Evolutionary conservation across 1,140 invertebrate species (phyloP), one percentile per base, ranked within the genome.

Genomic region (Cecropterus lyciades): DNA sequence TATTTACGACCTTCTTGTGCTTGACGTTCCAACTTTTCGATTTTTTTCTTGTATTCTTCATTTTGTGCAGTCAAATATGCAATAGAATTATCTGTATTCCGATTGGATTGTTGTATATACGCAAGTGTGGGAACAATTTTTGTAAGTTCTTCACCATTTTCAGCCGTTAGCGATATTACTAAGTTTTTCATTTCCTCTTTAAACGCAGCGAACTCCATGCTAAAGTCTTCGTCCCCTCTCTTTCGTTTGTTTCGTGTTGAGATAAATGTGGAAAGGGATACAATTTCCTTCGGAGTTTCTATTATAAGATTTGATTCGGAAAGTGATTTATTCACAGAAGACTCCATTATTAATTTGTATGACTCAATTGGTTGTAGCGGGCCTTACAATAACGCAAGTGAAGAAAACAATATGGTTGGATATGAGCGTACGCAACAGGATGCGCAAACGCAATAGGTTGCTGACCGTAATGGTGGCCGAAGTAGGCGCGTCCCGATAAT

Each of bases 31-130:
- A 69, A 15, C 49, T 40, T 17, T 48, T 56, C 42, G n/a, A 69
- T 64, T 33, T 57, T 69, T 15, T 56, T 63, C n/a, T 14, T 62
- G 11, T 53, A 49, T 17, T 68, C 57, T 53, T 60, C 57, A 56
- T 68, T 68, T 40, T 62, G 56, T 9, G 43, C 6, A 0, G 59
- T 42, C 1, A 63, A 30, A 14, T 27, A 56, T 14, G 37, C 57
- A 14, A 67, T 45, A 33, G 57, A 67, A 4, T 10, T 55, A 24
- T 67, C 65, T 7, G 62, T 67, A 10, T 55, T 67, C 37, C 30
- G 33, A 14, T 64, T 64, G 24, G 60, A 10, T 20, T 64, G 30
- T 16, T 64, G 60, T 15, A 64, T 51, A 11, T 51, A 48, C 43
- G 37, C 14, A 1, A 64, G 37, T 15, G 48, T 52, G n/a, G 60